phyloP scores from a whole-genome alignment of 2,888 invertebrate species.

The Brachyopa scutellaris region DNA sequence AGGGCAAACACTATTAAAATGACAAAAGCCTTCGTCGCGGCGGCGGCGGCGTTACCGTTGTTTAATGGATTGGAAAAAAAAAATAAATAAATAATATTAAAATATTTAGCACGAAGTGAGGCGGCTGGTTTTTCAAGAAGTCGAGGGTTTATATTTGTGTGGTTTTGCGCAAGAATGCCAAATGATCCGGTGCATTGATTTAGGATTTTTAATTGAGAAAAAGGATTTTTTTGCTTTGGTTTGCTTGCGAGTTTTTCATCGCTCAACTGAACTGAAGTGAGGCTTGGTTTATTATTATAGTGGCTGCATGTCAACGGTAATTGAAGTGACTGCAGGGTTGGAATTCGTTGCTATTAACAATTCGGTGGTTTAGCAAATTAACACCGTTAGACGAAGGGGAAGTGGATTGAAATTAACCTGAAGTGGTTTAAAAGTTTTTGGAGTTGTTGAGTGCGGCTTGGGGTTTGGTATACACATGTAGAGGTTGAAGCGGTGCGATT shows the following conservation, averaged over 20 bases:
- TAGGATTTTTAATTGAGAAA: constrained; percentile 67
- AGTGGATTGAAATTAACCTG: constrained; percentile 53
- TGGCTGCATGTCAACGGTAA: constrained; percentile 48
- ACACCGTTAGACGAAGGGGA: constrained; percentile 51
- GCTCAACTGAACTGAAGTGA: constrained; percentile 22
- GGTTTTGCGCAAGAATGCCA: constrained; percentile 61
- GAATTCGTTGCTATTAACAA: constrained; percentile 47
- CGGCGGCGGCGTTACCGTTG: constrained; percentile 46
- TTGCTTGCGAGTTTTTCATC: constrained; percentile 19
- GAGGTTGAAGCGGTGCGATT: too few relatives aligned
- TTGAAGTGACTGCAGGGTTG: constrained; percentile 58
- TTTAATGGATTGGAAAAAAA: constrained; percentile 49
- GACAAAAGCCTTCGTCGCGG: constrained; percentile 67
- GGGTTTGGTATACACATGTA: too few relatives aligned
- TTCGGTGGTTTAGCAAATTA: constrained; percentile 62
- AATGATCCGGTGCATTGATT: constrained; percentile 57
- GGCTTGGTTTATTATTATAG: constrained; percentile 43
- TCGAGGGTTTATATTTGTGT: constrained; percentile 15
- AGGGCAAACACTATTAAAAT: constrained; percentile 59
- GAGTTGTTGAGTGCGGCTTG: too few relatives aligned
- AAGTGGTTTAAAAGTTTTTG: constrained; percentile 44
- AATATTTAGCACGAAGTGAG: constrained; percentile 33
- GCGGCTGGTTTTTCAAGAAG: constrained; percentile 2
- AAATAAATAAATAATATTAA: not conserved
- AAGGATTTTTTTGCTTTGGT: constrained; percentile 47